Evolutionary conservation across 2,797 vertebrate genomes (phyloP), one percentile per base, ranked within the genome.

Genomic region (Gymnothorax reevesii): DNA sequence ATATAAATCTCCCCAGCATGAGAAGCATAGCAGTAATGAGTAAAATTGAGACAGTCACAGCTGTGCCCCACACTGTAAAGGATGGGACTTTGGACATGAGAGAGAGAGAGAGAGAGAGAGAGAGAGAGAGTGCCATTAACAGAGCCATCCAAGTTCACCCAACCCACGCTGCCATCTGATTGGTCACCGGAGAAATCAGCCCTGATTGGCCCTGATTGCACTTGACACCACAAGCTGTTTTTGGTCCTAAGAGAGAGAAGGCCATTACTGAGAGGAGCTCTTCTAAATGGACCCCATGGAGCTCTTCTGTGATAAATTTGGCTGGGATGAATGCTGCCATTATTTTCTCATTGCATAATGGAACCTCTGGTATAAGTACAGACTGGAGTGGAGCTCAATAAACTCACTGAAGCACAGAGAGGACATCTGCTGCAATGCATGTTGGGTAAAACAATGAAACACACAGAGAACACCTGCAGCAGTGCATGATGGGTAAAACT

Each of bases 41-140:
- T 2, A 42, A 2, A 42, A 42, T 42, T 42, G 33, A 84, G 85
- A 84, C 87, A 91, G 87, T 80, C 85, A 77, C 57, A 54, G 84
- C 86, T 60, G 89, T 85, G 75, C 3, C 12, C 12, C 89, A 77
- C 57, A 59, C 59, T 42, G 71, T 49, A 3, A 89, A 64, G 57
- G 62, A 85, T 77, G 64, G 69, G 57, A 49, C 84, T 42, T 33
- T 84, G 82, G 87, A 62, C 83, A 91, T 82, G 79, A 84, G 82
- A 85, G 82, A 87, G 84, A 90, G 57, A 83, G 42, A 88, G 89
- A 42, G 33, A 42, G 33, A 42, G 33, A 42, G 33, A 42, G 79
- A 84, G 82, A 85, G 82, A 87, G 84, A 90, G 57, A 83, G 42
- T 88, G 89, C 84, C 87, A 85, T 91, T 91, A 90, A 73, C 87